These are phyloP conservation scores for Gambusia yucatana DNA, from an alignment of 2,797 vertebrate genomes.

Conservation along the genomic window DNA sequence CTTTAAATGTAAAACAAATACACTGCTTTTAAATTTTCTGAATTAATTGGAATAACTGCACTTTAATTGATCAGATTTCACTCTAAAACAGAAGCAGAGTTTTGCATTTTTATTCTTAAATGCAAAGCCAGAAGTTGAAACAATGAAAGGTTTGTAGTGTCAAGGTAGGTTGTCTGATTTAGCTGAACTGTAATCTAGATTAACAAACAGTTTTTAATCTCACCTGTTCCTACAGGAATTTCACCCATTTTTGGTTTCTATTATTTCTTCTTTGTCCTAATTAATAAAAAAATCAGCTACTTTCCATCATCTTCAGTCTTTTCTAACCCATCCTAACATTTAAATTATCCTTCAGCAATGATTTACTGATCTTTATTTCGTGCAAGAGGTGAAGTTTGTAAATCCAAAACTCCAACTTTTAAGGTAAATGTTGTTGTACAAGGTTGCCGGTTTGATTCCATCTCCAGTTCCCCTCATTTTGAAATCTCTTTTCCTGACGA, in stretches of 20 bases:
- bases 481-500: not conserved
- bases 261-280: not conserved
- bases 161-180: too few species aligned
- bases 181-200: not conserved
- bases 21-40: not conserved
- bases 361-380: not conserved
- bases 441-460: not conserved
- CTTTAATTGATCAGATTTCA: not conserved
- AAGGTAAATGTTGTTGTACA: not conserved
- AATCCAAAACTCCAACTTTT: not conserved
- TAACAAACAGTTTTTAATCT: not conserved
- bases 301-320: not conserved
- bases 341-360: not conserved
- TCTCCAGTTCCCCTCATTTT: not conserved
- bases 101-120: not conserved
- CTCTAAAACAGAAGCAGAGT: not conserved
- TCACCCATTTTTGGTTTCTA: not conserved
- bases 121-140: not conserved
- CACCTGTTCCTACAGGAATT: not conserved
- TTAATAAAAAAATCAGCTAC: not conserved
- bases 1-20: not conserved
- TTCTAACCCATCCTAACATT: not conserved
- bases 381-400: not conserved
- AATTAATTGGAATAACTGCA: not conserved
- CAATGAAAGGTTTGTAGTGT: too few species aligned